Evolutionary conservation across 2,888 invertebrate genomes (phyloP).

Genomic region (Tiliacea aurago): DNA sequence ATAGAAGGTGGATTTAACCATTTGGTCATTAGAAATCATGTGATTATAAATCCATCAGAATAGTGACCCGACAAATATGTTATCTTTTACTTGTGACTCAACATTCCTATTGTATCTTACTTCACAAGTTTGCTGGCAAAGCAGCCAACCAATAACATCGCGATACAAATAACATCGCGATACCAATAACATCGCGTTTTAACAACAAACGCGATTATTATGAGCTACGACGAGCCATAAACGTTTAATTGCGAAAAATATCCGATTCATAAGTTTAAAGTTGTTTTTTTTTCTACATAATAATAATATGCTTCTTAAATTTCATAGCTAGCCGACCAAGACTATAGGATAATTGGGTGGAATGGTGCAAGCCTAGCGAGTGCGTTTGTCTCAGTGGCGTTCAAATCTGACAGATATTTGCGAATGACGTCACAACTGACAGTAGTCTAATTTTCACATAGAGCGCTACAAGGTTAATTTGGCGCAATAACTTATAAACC

Average conservation of each 20-base stretch:
- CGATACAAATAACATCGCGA: background rate
- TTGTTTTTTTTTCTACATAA: background rate
- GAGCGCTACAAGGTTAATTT: background rate
- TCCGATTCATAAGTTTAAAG: slow-evolving; percentile 5
- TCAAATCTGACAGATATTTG: background rate
- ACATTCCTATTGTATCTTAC: slow-evolving; percentile 16
- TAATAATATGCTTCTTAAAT: slow-evolving; percentile 8
- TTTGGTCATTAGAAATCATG: slow-evolving; percentile 32
- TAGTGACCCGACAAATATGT: slow-evolving; percentile 40
- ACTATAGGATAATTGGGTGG: background rate
- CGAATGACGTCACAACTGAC: background rate
- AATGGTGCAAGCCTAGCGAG: background rate
- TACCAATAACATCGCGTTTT: background rate
- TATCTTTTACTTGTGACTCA: slow-evolving; percentile 8
- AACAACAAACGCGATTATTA: background rate
- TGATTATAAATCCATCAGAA: slow-evolving; percentile 10
- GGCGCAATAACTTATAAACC: background rate
- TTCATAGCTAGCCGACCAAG: background rate
- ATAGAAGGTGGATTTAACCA: background rate
- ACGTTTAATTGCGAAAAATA: background rate
- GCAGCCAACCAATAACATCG: slow-evolving; percentile 8
- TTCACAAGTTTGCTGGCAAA: slow-evolving; percentile 24
- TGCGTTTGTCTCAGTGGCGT: background rate
- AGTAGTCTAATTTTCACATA: background rate
- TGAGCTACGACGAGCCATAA: background rate